phyloP scores from a whole-genome alignment of 2,888 invertebrate genomes.

The Oeneis ivallda region DNA sequence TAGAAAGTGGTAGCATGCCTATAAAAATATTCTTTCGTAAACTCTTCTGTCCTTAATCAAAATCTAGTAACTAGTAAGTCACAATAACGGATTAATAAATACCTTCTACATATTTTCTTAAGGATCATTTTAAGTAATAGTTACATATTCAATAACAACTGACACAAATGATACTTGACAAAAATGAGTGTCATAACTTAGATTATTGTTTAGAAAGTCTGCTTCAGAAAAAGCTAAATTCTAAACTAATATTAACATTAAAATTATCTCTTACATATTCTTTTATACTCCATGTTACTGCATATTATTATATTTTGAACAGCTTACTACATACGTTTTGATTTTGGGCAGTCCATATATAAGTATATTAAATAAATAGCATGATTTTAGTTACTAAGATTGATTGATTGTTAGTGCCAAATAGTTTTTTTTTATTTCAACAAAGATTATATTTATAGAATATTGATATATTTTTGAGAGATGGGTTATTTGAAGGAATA shows the following conservation, averaged over 20 bases:
- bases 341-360: background rate
- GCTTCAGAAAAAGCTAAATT: background rate
- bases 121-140: background rate
- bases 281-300: background rate
- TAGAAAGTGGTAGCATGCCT: conserved; percentile 26
- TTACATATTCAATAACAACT: too few relatives aligned
- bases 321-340: background rate
- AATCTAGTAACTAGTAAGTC: conserved; percentile 10
- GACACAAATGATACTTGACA: too few relatives aligned
- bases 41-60: background rate
- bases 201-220: background rate
- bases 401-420: conserved; percentile 4
- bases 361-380: background rate
- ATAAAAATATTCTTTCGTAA: background rate
- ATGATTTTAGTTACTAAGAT: background rate
- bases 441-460: background rate
- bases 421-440: background rate
- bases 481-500: background rate
- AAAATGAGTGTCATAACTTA: too few relatives aligned
- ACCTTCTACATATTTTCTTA: too few relatives aligned
- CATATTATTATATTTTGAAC: background rate
- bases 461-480: background rate
- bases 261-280: background rate
- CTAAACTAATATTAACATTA: background rate
- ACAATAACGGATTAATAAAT: background rate